These are phyloP conservation scores for Papilio demoleus DNA, from an alignment of 2,888 invertebrate genomes.

Conservation along the genomic window DNA sequence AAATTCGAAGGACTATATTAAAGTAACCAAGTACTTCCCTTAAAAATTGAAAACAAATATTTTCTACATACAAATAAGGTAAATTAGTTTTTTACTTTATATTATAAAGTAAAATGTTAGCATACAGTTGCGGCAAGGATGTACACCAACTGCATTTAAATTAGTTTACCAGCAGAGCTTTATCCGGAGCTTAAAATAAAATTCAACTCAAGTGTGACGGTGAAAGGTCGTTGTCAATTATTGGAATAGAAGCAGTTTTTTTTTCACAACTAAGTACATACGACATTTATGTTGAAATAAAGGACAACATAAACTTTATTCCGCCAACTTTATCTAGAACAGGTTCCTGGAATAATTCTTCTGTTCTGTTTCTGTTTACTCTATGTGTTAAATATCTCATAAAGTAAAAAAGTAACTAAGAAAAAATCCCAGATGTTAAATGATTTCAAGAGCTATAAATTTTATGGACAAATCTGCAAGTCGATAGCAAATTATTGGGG, in stretches of 20 bases:
- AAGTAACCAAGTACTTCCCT: too few species aligned
- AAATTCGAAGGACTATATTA: too few species aligned
- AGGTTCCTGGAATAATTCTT: too few species aligned
- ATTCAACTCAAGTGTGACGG: slow-evolving; percentile 13
- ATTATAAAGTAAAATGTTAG: slow-evolving; percentile 8
- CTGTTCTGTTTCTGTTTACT: too few species aligned
- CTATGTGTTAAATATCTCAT: too few species aligned
- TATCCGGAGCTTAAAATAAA: slow-evolving; percentile 7
- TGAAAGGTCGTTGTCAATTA: not conserved
- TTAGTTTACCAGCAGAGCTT: slow-evolving; percentile 7
- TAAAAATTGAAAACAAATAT: too few species aligned
- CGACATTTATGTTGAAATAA: too few species aligned
- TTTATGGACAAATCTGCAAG: slow-evolving; percentile 21
- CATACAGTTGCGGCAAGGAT: slow-evolving; percentile 7
- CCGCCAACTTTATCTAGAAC: not conserved
- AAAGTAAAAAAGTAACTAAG: not conserved
- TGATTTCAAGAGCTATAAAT: slow-evolving; percentile 10
- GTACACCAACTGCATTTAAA: slow-evolving; percentile 6
- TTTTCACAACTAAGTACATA: too few species aligned
- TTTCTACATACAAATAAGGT: not conserved
- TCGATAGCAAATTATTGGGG: slow-evolving; percentile 26
- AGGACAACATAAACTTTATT: too few species aligned
- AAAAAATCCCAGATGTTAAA: slow-evolving; percentile 1
- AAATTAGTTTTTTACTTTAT: slow-evolving; percentile 3
- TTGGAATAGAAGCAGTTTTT: too few species aligned